phyloP scores from a whole-genome alignment of 2,113 vertebrate species.

The Hyaena hyaena region DNA sequence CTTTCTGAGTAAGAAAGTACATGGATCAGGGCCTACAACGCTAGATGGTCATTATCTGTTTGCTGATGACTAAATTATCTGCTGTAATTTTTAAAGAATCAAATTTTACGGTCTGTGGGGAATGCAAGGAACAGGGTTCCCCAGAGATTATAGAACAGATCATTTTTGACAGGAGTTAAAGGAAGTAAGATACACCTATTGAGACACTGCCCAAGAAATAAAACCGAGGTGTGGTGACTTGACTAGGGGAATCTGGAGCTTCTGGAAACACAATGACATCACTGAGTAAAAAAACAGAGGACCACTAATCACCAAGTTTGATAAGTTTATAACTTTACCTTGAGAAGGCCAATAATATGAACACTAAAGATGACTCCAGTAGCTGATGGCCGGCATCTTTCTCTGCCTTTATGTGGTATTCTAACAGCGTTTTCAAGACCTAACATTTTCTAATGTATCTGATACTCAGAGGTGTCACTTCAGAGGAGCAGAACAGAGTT shows the following conservation, averaged over 20 bases:
- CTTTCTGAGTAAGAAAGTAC: background rate
- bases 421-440: background rate
- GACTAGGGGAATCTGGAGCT: background rate
- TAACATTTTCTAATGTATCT: background rate
- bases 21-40: background rate
- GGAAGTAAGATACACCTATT: background rate
- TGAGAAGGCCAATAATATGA: background rate
- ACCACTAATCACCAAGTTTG: background rate
- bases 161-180: background rate
- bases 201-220: background rate
- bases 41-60: background rate
- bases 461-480: slow-evolving; percentile 32
- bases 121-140: background rate
- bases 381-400: background rate
- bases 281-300: background rate
- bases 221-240: background rate
- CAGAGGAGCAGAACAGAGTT: background rate
- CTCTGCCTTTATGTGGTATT: background rate
- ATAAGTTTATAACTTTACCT: background rate
- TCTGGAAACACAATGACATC: background rate
- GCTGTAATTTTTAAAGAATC: background rate
- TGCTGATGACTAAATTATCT: background rate
- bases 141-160: background rate
- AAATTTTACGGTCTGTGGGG: background rate
- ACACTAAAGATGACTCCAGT: background rate